Conservation (phyloP, 2,888 invertebrate species). For the Ramazzottius varieornatus region DNA sequence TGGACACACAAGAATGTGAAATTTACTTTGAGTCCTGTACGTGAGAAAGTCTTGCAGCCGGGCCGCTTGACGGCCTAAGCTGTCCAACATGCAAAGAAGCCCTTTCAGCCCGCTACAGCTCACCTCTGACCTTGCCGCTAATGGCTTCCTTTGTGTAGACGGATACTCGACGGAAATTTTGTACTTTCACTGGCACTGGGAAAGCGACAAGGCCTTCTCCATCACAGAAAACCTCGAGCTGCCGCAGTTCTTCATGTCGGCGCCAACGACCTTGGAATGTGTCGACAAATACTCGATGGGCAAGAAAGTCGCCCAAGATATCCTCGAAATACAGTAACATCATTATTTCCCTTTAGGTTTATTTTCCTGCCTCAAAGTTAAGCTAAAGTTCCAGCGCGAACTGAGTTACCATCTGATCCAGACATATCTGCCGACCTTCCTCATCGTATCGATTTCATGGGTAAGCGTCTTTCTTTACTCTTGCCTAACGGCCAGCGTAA, state of each 20-base stretch:
- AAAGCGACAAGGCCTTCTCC: background rate
- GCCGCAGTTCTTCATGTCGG: background rate
- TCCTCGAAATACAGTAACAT: no score
- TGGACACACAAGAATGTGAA: constrained; percentile 8
- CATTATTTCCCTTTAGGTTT: background rate
- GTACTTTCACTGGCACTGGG: constrained; percentile 3
- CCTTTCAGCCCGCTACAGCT: background rate
- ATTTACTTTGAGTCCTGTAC: constrained; percentile 8
- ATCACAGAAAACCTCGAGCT: background rate
- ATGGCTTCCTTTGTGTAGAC: background rate
- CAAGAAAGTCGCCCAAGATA: no score
- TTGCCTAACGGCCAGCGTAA: no score
- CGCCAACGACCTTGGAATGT: background rate
- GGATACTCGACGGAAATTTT: background rate
- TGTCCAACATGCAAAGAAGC: background rate
- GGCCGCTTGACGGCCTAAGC: no score
- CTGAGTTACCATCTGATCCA: background rate
- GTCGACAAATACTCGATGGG: background rate
- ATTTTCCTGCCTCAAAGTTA: background rate
- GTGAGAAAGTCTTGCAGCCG: background rate
- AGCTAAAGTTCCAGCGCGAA: background rate
- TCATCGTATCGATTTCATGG: constrained; percentile 2
- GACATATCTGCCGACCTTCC: background rate
- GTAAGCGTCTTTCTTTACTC: background rate
- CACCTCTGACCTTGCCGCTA: background rate